Evolutionary conservation across 2,888 invertebrate genomes (phyloP).

Genomic region (Melinaea menophilus): DNA sequence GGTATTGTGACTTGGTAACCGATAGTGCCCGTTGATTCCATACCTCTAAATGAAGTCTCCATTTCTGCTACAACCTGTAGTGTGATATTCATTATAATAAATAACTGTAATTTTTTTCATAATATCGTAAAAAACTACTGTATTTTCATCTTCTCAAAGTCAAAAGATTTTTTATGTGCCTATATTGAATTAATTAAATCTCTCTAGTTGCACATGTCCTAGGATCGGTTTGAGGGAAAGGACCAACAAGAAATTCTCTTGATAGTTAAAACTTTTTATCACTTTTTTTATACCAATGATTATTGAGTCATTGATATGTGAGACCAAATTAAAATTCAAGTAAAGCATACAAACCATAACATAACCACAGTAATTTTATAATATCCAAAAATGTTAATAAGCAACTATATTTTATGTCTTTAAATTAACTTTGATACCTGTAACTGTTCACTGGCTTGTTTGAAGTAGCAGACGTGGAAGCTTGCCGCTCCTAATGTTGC

Average conservation of each 20-base stretch:
- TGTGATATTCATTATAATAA: neutral
- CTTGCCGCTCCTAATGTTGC: conserved; percentile 88
- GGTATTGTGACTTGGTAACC: conserved; percentile 97
- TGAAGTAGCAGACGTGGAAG: conserved; percentile 94
- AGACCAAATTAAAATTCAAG: too few species aligned
- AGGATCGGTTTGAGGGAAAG: too few species aligned
- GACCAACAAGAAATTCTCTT: too few species aligned
- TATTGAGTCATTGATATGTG: too few species aligned
- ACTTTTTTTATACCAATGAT: too few species aligned
- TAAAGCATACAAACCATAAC: too few species aligned
- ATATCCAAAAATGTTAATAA: neutral
- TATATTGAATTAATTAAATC: too few species aligned
- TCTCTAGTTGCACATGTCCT: too few species aligned
- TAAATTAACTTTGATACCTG: conserved; percentile 53
- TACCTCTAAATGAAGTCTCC: conserved; percentile 93
- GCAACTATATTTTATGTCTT: conserved; percentile 9
- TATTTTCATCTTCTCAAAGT: neutral
- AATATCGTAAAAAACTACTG: neutral
- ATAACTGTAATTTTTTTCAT: neutral
- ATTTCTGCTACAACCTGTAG: conserved; percentile 94
- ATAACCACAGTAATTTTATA: too few species aligned
- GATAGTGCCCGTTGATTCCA: conserved; percentile 93
- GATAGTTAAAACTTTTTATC: too few species aligned
- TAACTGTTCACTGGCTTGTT: conserved; percentile 93
- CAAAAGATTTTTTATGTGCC: too few species aligned